Base-by-base conservation (phyloP, 2,888 invertebrate genomes). In the Andricus curvator region DNA sequence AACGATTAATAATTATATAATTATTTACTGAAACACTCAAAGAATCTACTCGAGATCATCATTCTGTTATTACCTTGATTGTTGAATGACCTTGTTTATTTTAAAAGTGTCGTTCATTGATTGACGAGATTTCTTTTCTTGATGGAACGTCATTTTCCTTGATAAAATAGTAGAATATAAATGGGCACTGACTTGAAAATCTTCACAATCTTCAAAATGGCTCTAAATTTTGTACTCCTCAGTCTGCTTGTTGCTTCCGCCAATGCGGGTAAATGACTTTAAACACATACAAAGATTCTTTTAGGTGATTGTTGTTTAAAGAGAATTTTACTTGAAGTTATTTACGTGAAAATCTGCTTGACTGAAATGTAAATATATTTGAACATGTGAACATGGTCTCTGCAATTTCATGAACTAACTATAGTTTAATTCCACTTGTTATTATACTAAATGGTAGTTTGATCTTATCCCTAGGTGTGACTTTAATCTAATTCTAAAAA, bases 201-300 rank as follows among this genome's bases (percentile, higher is more conserved):
- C 29, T 37, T 51, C 70, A 70, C 66, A 80, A 67, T 77, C 22
- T 8, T 44, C 44, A 62, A 60, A 77, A 80, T 77, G 80, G 15
- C 17, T 78, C 56, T 37, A 5, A 77, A 80, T 4, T 8, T 68
- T 1, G 25, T 81, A 29, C 33, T 82, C 11, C 11, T 82, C 3
- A 20, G 41, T n/a, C 22, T 80, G 60, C 56, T 82, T 5, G 77
- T 78, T 51, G 67, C 68, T 20, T 51, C 76, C 13, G 79, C 37
- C 8, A 80, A 60, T 37, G 76, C 77, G 15, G 78, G 81, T 84
- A 79, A 84, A 60, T 78, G 22, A 56, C 60, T 51, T 15, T 0
- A 11, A 41, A 9, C 37, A 4, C 37, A 25, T 25, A 25, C 25
- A 25, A 25, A 1, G 25, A 25, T 25, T 25, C 25, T 1, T 25